These are phyloP conservation scores for Zophobas morio DNA, from an alignment of 1,140 invertebrate species.

Conservation along the genomic window DNA sequence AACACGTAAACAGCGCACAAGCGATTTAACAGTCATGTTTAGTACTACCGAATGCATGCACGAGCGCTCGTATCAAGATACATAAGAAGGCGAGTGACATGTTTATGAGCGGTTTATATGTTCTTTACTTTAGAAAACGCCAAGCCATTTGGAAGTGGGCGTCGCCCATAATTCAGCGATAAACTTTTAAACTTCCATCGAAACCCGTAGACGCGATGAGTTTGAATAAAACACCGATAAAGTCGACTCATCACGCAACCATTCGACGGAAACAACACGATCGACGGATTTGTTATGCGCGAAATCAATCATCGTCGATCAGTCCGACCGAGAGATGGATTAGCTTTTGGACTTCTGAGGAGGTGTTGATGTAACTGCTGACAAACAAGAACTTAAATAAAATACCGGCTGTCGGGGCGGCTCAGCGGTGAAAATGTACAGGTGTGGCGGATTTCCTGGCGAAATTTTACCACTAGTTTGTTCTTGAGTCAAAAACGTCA, in stretches of 20 bases:
- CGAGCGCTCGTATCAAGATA: slow-evolving; percentile 54
- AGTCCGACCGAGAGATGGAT: neutral
- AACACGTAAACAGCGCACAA: slow-evolving; percentile 52
- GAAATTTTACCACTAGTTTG: too few relatives aligned
- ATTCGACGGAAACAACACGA: slow-evolving; percentile 12
- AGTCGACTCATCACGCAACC: slow-evolving; percentile 20
- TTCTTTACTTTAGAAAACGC: slow-evolving; percentile 51
- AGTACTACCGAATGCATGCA: slow-evolving; percentile 54
- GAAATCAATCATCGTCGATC: slow-evolving; percentile 28
- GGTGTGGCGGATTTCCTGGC: too few relatives aligned
- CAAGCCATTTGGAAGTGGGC: slow-evolving; percentile 52
- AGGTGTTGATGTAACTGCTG: too few relatives aligned
- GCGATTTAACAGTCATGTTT: slow-evolving; percentile 52
- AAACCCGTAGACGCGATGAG: slow-evolving; percentile 21
- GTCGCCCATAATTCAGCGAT: slow-evolving; percentile 49
- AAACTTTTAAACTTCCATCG: slow-evolving; percentile 50
- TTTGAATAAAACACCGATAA: slow-evolving; percentile 39
- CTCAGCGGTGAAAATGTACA: too few relatives aligned
- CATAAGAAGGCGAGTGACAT: slow-evolving; percentile 48
- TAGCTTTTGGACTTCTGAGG: too few relatives aligned
- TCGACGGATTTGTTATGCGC: slow-evolving; percentile 10
- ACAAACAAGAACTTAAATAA: too few relatives aligned
- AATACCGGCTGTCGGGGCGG: too few relatives aligned
- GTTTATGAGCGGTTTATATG: slow-evolving; percentile 51
- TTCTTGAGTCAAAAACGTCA: too few relatives aligned